Evolutionary conservation across 2,797 vertebrate genomes (phyloP).

Genomic region (Scarus forsteni): DNA sequence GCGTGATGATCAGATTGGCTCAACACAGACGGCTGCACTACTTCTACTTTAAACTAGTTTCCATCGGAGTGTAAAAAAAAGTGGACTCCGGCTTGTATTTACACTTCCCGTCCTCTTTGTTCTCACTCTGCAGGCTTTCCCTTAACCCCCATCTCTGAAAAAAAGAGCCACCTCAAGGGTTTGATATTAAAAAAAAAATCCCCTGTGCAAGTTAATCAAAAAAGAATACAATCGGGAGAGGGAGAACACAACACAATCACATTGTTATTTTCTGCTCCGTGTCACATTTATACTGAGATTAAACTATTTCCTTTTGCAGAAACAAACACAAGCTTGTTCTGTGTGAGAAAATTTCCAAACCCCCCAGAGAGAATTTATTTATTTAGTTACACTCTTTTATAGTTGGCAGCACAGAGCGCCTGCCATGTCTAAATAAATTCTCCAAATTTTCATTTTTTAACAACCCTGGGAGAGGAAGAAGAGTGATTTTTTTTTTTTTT

Average conservation of each 20-base stretch:
- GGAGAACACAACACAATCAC: constrained; percentile 11
- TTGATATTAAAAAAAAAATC: constrained; percentile 10
- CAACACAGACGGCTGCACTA: constrained; percentile 5
- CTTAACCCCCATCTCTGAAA: constrained; percentile 14
- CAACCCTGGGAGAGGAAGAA: constrained; percentile 18
- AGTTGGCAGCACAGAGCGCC: constrained; percentile 43
- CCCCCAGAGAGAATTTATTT: constrained; percentile 60
- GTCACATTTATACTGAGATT: constrained; percentile 28
- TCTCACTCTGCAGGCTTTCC: constrained; percentile 14
- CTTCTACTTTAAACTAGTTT: constrained; percentile 10
- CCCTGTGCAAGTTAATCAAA: constrained; percentile 5
- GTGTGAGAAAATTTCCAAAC: constrained; percentile 33
- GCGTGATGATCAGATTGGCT: constrained; percentile 32
- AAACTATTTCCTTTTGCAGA: constrained; percentile 32
- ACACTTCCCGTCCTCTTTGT: neutral
- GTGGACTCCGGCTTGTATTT: constrained; percentile 2
- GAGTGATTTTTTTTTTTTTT: neutral
- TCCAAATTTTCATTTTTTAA: constrained; percentile 36
- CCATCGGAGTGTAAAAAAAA: constrained; percentile 8
- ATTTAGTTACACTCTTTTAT: constrained; percentile 57
- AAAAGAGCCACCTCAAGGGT: neutral
- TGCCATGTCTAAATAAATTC: constrained; percentile 52
- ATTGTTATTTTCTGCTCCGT: constrained; percentile 32
- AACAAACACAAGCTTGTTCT: constrained; percentile 38
- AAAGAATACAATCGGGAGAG: constrained; percentile 5